phyloP scores from a whole-genome alignment of 2,888 invertebrate species.

The Chloroclysta siterata region DNA sequence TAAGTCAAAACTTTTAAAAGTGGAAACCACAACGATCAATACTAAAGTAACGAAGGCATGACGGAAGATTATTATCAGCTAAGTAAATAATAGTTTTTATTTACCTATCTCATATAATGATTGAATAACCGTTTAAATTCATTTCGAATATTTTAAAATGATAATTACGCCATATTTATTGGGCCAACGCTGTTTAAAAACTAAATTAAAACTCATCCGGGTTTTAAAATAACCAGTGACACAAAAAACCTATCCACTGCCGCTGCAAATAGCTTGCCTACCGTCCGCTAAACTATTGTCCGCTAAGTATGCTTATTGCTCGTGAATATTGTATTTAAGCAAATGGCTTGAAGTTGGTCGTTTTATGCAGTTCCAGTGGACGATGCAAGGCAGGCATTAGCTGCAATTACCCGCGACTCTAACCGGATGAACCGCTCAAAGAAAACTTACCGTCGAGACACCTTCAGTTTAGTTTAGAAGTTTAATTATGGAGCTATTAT shows the following conservation, averaged over 20 bases:
- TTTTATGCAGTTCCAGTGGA: slow-evolving; percentile 9
- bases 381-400: neutral
- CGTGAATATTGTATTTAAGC: slow-evolving; percentile 14
- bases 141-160: too few relatives aligned
- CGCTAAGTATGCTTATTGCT: neutral
- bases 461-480: neutral
- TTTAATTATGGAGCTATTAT: neutral
- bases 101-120: too few relatives aligned
- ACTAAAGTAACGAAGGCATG: too few relatives aligned
- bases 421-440: slow-evolving; percentile 10
- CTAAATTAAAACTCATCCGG: too few relatives aligned
- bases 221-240: neutral
- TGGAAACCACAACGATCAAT: too few relatives aligned
- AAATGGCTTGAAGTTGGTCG: slow-evolving; percentile 17
- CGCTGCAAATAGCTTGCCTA: too few relatives aligned
- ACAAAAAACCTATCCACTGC: neutral
- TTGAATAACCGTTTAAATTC: too few relatives aligned
- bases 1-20: too few relatives aligned
- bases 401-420: neutral
- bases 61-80: too few relatives aligned
- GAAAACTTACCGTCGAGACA: slow-evolving; percentile 5
- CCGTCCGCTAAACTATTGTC: neutral
- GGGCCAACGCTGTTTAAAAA: too few relatives aligned
- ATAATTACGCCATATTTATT: too few relatives aligned
- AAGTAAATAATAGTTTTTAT: too few relatives aligned